phyloP scores from a whole-genome alignment of 2,113 vertebrate genomes.

The Symphodus melops region DNA sequence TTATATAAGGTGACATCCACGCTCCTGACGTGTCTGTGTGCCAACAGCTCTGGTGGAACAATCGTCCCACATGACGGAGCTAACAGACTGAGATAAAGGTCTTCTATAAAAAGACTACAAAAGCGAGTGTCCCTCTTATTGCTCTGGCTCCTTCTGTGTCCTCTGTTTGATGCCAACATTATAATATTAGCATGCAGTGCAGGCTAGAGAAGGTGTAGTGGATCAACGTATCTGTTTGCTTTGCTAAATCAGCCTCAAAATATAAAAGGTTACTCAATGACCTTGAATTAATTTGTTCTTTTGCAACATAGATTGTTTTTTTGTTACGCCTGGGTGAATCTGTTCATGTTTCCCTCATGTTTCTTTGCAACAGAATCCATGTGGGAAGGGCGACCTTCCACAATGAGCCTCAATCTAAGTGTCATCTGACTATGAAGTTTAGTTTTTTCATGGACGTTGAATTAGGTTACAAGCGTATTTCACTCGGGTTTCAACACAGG shows the following conservation, averaged over 20 bases:
- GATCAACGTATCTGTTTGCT: background rate
- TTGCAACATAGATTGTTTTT: background rate
- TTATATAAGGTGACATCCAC: constrained; percentile 9
- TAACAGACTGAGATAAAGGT: constrained; percentile 28
- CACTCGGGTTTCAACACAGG: background rate
- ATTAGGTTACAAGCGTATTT: background rate
- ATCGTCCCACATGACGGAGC: constrained; percentile 18
- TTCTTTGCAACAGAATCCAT: background rate
- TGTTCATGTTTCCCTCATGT: background rate
- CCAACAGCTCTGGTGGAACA: constrained; percentile 33
- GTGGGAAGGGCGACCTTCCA: background rate
- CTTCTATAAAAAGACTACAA: constrained; percentile 48
- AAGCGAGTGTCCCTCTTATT: background rate
- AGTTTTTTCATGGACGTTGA: background rate
- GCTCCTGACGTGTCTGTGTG: constrained; percentile 15
- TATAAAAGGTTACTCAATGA: background rate
- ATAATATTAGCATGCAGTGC: background rate
- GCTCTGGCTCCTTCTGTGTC: constrained; percentile 10
- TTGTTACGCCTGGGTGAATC: background rate
- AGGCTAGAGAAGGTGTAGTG: background rate
- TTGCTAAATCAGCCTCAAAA: background rate
- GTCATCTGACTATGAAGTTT: background rate
- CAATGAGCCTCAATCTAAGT: background rate
- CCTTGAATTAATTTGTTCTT: background rate
- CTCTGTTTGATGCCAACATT: background rate